Evolutionary conservation across 2,888 invertebrate genomes (phyloP), one percentile per base, ranked within the genome.

Genomic region (Microplitis deprimator): DNA sequence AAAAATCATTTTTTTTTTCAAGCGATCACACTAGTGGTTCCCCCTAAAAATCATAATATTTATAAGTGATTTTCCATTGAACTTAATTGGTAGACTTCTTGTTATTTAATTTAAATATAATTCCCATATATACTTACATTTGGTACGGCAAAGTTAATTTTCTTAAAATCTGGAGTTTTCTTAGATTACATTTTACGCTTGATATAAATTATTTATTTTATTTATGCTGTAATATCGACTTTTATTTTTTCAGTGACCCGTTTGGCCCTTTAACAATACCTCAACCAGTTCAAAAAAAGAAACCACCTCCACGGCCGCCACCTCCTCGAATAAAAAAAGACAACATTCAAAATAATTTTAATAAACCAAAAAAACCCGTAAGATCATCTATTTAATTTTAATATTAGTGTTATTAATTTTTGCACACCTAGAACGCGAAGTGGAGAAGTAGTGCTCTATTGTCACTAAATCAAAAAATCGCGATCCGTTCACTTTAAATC

Each of bases 251-350:
- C 73, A 89, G 87, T 73, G 87, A 89, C 79, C 83, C 86, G 41
- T 89, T 87, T 73, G 85, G 83, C 40, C 80, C 82, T 20, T 88
- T 91, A 0, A 91, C 92, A 86, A 91, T 91, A 77, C 91, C 91
- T 50, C 89, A 91, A 75, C 88, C 85, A 80, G 83, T 87, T 29
- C 92, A 92, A 80, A 94, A 93, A 87, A 94, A 93, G 85, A 93
- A 93, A 86, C 94, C 94, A 50, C 94, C 94, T 4, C 94, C 94
- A 5, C 90, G 94, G 59, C 94, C 94, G 5, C 94, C 95, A 75
- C 94, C 94, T 79, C 94, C 94, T 1, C 93, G 92, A 86, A 88
- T 92, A 78, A 84, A 81, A 73, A 82, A 82, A 17, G 85, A 85
- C 71, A 81, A 81, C 68, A 40, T 73, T 5, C 83, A 83, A 41